A percentile compares a stretch with the other conserved stretches of the same genome.
Evolutionary conservation across 2,888 invertebrate genomes (phyloP).

Genomic region (Drosophila emarginata): DNA sequence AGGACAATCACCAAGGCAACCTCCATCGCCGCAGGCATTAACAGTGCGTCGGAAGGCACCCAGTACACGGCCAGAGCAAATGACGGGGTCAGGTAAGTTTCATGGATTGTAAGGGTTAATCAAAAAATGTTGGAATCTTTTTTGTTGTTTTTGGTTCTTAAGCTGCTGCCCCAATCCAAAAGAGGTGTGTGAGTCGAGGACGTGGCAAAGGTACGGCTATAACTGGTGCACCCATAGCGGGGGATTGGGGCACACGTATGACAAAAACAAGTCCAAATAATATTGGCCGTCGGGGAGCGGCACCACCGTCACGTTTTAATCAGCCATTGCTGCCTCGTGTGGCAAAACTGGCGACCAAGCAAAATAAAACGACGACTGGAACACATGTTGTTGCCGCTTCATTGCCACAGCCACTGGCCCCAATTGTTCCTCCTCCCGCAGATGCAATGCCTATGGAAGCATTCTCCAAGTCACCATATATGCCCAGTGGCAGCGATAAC

Average conservation of each 20-base stretch:
- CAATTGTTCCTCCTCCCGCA: background rate
- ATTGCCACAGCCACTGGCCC: background rate
- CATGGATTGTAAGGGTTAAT: no score
- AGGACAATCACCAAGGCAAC: background rate
- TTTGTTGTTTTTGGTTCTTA: background rate
- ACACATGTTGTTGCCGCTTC: background rate
- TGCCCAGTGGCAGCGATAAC: conserved; percentile 18
- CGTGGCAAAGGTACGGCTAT: background rate
- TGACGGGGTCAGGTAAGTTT: background rate
- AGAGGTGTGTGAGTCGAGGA: background rate
- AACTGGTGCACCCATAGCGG: background rate
- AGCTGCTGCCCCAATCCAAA: no score
- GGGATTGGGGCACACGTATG: background rate
- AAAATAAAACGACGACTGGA: background rate
- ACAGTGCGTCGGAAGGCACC: conserved; percentile 38
- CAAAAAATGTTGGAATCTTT: no score
- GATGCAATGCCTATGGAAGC: background rate
- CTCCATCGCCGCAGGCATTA: background rate
- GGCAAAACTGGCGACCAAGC: background rate
- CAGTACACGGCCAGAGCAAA: conserved; percentile 40
- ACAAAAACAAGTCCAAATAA: background rate
- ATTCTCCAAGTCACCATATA: background rate
- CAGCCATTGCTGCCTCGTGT: conserved; percentile 4
- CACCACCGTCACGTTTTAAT: background rate
- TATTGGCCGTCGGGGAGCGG: background rate